Percentiles rank a stretch among this genome's conserved stretches.
These are phyloP conservation scores for Furcula furcula DNA, from an alignment of 2,888 invertebrate genomes.

Conservation along the genomic window DNA sequence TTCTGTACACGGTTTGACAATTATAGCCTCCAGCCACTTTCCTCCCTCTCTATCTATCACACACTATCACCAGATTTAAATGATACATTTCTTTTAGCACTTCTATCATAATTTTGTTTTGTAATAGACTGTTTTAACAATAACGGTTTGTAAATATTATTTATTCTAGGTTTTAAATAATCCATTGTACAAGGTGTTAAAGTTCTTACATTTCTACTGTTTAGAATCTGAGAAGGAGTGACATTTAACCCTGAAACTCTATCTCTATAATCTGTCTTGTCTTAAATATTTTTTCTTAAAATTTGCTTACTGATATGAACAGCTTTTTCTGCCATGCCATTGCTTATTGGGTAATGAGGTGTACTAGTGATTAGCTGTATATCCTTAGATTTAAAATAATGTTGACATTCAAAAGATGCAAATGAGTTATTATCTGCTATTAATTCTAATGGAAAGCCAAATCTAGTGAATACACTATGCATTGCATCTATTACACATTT, in stretches of 20 bases:
- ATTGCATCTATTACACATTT: not conserved
- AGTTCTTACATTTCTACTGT: too few species aligned
- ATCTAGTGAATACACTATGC: slow-evolving; percentile 6
- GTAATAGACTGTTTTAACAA: too few species aligned
- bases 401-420: slow-evolving; percentile 8
- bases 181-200: too few species aligned
- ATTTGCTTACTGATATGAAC: slow-evolving; percentile 10
- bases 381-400: slow-evolving; percentile 8
- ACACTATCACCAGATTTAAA: too few species aligned
- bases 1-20: not conserved
- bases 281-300: slow-evolving; percentile 9
- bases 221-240: slow-evolving; percentile 15
- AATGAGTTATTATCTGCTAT: slow-evolving; percentile 6
- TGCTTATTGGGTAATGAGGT: slow-evolving; percentile 11
- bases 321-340: slow-evolving; percentile 13
- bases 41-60: not conserved
- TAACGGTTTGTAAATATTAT: too few species aligned
- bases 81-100: too few species aligned
- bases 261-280: slow-evolving; percentile 11
- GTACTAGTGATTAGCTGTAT: slow-evolving; percentile 8
- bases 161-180: too few species aligned
- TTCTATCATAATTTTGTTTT: too few species aligned
- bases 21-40: not conserved
- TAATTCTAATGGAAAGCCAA: slow-evolving; percentile 9
- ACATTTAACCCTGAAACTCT: not conserved